Conservation (phyloP, 2,113 vertebrate genomes). For the Brachypodius melanocephalos region DNA sequence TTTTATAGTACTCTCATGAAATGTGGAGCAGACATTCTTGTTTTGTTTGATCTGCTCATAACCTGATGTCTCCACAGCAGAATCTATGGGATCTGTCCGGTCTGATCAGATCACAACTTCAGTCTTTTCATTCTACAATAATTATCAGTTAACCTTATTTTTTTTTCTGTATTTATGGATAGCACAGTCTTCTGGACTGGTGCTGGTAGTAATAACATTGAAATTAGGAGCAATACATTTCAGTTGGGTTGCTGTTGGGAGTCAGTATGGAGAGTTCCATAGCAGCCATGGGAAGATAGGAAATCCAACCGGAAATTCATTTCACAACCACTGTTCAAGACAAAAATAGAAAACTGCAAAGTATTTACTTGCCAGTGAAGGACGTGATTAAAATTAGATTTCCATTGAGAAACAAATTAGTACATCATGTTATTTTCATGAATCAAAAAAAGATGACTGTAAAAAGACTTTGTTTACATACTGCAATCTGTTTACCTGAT, state of each 20-base stretch:
- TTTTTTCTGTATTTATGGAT: background rate
- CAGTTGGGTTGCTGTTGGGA: background rate
- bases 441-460: background rate
- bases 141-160: background rate
- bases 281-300: background rate
- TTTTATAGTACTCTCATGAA: background rate
- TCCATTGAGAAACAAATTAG: background rate
- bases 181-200: background rate
- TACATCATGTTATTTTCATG: background rate
- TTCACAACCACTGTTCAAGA: background rate
- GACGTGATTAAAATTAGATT: background rate
- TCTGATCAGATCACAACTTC: background rate
- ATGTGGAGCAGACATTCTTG: background rate
- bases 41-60: background rate
- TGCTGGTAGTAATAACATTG: background rate
- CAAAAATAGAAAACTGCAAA: background rate
- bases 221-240: background rate
- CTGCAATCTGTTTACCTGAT: background rate
- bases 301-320: background rate
- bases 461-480: background rate
- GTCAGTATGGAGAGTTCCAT: background rate
- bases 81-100: background rate
- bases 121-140: background rate
- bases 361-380: background rate
- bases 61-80: background rate